phyloP scores from a whole-genome alignment of 2,888 invertebrate species.

The Cosmorhoe ocellata region DNA sequence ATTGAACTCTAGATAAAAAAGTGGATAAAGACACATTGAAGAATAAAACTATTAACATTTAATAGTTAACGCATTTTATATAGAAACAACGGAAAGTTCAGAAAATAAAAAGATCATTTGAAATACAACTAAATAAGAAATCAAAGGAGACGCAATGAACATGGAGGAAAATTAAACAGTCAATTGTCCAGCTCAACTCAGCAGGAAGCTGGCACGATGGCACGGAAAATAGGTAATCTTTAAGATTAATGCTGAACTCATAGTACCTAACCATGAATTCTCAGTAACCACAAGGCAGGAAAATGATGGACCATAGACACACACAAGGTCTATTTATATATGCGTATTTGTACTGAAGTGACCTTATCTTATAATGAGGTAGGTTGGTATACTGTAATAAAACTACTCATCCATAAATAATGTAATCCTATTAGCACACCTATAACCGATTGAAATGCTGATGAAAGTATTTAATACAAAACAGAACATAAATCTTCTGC shows the following conservation, averaged over 20 bases:
- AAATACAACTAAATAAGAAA: too few species aligned
- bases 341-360: conserved; percentile 2
- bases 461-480: conserved; percentile 7
- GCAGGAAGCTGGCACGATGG: conserved; percentile 19
- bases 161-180: neutral
- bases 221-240: conserved; percentile 9
- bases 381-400: conserved; percentile 2
- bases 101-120: neutral
- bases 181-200: conserved; percentile 9
- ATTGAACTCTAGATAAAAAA: conserved; percentile 4
- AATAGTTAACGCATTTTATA: too few species aligned
- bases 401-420: conserved; percentile 12
- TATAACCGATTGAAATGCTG: conserved; percentile 4
- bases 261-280: conserved; percentile 10
- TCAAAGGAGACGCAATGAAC: too few species aligned
- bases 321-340: conserved; percentile 12
- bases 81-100: too few species aligned
- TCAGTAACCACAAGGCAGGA: conserved; percentile 24
- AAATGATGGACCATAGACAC: conserved; percentile 15
- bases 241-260: conserved; percentile 16
- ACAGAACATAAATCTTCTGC: conserved; percentile 13
- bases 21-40: too few species aligned
- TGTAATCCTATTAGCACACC: conserved; percentile 3
- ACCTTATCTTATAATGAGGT: conserved; percentile 9
- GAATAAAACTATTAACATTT: too few species aligned